Conservation (phyloP, 2,888 invertebrate genomes). For the Alentia gelatinosa region DNA sequence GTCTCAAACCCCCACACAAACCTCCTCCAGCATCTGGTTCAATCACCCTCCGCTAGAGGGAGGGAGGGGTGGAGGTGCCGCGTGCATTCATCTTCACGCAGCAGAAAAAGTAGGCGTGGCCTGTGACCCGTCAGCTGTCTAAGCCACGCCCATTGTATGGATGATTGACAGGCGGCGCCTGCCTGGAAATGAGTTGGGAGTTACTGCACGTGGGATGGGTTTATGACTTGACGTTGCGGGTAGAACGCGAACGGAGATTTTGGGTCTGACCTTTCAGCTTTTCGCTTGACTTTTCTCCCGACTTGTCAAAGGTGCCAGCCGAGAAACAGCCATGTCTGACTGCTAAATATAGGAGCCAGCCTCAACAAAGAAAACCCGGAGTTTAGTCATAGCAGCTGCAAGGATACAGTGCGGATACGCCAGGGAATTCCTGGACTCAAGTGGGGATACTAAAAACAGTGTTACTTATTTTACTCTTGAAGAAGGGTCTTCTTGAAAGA, state of each 20-base stretch:
- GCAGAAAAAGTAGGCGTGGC: not conserved
- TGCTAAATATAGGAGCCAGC: not conserved
- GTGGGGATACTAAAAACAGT: too few relatives aligned
- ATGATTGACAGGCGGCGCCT: not conserved
- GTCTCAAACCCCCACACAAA: not conserved
- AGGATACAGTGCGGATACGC: too few relatives aligned
- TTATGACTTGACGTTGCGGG: not conserved
- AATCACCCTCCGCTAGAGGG: not conserved
- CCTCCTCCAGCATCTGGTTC: constrained; percentile 6
- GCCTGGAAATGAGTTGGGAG: not conserved
- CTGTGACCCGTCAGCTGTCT: not conserved
- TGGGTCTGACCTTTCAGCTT: not conserved
- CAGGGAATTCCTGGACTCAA: too few relatives aligned
- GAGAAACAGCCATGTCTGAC: not conserved
- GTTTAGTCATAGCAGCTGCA: not conserved
- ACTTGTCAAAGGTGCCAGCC: not conserved
- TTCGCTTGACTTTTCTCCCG: not conserved
- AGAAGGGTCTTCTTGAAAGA: too few relatives aligned
- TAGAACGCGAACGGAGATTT: not conserved
- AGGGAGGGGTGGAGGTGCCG: not conserved
- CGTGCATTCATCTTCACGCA: not conserved
- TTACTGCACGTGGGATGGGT: not conserved
- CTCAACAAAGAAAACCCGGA: not conserved
- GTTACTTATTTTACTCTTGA: too few relatives aligned
- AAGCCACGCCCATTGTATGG: not conserved